Conservation (phyloP, 2,888 invertebrate species). For the Cataglyphis altisquamis region DNA sequence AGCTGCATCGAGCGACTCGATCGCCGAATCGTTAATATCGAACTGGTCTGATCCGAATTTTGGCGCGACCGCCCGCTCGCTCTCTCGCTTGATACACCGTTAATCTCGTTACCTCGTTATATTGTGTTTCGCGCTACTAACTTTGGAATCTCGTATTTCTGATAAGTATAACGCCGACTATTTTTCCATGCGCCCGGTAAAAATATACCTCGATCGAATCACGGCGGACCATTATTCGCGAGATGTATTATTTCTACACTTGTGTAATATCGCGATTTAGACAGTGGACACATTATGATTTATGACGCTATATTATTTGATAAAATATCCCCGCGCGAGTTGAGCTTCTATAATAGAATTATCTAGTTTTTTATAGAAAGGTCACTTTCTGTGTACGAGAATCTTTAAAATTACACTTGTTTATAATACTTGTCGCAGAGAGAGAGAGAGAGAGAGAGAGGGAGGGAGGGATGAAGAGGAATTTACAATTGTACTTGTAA, state of each 20-base stretch:
- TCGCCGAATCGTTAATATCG: conserved; percentile 55
- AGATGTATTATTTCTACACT: conserved; percentile 25
- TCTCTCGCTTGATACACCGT: conserved; percentile 52
- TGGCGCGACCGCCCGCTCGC: conserved; percentile 43
- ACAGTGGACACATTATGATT: background rate
- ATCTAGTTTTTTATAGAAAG: background rate
- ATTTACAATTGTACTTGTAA: background rate
- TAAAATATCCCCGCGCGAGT: background rate
- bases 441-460: too few species aligned
- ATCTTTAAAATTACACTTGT: background rate
- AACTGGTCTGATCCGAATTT: conserved; percentile 57
- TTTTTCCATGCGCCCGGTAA: conserved; percentile 32
- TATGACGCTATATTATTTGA: background rate
- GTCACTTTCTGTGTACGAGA: background rate
- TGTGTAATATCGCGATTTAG: conserved; percentile 16
- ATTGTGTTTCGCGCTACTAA: conserved; percentile 52
- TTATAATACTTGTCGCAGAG: background rate
- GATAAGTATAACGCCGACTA: conserved; percentile 54
- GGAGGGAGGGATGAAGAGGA: too few species aligned
- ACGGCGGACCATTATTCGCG: conserved; percentile 12
- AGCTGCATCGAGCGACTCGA: conserved; percentile 61
- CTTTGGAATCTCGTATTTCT: conserved; percentile 55
- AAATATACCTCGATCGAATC: conserved; percentile 25
- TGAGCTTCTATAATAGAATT: conserved; percentile 7
- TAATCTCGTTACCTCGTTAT: conserved; percentile 55